Conservation (phyloP, 2,113 vertebrate genomes). For the Colistium nudipinnis region DNA sequence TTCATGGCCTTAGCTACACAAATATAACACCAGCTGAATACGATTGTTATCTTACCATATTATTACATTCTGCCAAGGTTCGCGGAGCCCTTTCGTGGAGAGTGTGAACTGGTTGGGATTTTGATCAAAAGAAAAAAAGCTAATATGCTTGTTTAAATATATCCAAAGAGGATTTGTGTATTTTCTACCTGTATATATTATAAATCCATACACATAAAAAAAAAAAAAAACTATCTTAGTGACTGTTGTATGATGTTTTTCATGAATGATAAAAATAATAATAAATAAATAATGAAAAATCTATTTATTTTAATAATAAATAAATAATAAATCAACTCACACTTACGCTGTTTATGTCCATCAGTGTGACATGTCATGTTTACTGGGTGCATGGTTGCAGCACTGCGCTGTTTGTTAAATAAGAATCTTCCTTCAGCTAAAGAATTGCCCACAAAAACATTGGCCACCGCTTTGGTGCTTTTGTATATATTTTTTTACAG, state of each 20-base stretch:
- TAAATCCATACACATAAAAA: not conserved
- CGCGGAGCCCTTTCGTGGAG: too few species aligned
- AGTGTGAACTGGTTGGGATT: not conserved
- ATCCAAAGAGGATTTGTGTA: slow-evolving; percentile 1
- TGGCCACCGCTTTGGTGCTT: not conserved
- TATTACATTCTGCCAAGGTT: not conserved
- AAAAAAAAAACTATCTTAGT: not conserved
- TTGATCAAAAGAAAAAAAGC: not conserved
- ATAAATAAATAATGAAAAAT: not conserved
- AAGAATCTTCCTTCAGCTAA: not conserved
- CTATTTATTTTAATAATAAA: too few species aligned
- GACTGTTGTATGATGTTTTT: slow-evolving; percentile 3
- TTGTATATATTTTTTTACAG: not conserved
- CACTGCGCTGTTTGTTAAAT: slow-evolving; percentile 28
- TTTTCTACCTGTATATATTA: too few species aligned
- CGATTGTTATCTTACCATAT: not conserved
- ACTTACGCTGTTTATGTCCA: slow-evolving; percentile 23
- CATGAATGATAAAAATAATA: slow-evolving; percentile 35
- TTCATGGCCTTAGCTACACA: not conserved
- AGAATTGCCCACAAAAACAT: not conserved
- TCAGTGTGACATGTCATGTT: slow-evolving; percentile 54
- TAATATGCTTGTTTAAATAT: not conserved
- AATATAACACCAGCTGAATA: not conserved
- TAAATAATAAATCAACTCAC: slow-evolving; percentile 5
- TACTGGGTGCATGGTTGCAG: slow-evolving; percentile 17